A percentile compares a stretch with the other conserved stretches of the same genome.
Conservation (phyloP, 2,113 vertebrate genomes). For the Aviceda subcristata region DNA sequence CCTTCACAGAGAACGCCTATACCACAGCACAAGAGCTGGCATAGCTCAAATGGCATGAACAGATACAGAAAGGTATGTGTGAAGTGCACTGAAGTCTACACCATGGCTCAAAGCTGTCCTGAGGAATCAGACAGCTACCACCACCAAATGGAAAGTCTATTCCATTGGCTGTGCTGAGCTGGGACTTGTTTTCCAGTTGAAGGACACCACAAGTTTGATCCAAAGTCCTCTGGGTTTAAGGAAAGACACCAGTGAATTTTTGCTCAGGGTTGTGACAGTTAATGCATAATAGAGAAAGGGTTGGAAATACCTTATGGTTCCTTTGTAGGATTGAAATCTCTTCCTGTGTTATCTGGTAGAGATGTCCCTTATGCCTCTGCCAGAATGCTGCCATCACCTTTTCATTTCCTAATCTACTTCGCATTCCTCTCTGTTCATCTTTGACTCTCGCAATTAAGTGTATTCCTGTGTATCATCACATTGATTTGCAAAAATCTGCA, state of each 20-base stretch:
- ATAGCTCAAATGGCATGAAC: too few relatives aligned
- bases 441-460: background rate
- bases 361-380: background rate
- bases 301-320: fast-evolving
- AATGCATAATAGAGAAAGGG: fast-evolving
- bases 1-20: background rate
- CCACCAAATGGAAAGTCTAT: fast-evolving
- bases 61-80: fast-evolving
- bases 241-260: background rate
- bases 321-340: fast-evolving
- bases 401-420: background rate
- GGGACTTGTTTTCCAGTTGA: background rate
- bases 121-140: background rate
- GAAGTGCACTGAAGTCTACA: background rate
- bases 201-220: background rate
- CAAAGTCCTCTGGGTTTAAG: background rate
- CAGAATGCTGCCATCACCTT: background rate
- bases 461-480: background rate
- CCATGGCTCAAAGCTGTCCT: background rate
- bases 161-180: background rate
- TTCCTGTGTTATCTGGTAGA: background rate
- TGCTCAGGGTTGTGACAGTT: background rate
- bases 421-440: background rate
- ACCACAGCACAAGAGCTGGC: background rate
- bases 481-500: constrained; percentile 1